Evolutionary conservation across 2,888 invertebrate species (phyloP), one percentile per base, ranked within the genome.

Genomic region (Cyclophora albipunctata): DNA sequence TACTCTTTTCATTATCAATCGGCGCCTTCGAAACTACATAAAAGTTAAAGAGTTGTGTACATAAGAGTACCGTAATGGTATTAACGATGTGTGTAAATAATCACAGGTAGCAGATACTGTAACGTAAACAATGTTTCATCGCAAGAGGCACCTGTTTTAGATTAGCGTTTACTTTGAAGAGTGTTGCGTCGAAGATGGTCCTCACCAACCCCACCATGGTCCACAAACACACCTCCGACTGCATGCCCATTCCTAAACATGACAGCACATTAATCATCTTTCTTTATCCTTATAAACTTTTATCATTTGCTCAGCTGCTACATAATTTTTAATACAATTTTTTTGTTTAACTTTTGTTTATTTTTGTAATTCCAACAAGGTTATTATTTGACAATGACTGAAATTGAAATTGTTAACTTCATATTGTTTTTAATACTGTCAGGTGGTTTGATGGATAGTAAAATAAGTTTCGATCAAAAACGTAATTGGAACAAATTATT

Each of bases 141-240:
- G 48, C 34, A 42, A 50, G 52, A 45, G 45, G 63, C 64, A 86
- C 88, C 85, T 90, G 86, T 66, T 88, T 85, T 54, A 91, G 73
- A 74, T 91, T 90, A 50, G 85, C 78, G 60, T 88, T 87, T 46
- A 91, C 81, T 74, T 88, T 85, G 66, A 90, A 89, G 52, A 90
- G 78, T 2, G 90, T 90, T 6, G 89, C 87, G 62, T 91, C 91
- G 57, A 90, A 89, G 48, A 90, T 85, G 1, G 89, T 89, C 46
- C 84, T 71, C 55, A 87, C 59, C 35, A 90, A 80, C 40, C 90
- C 90, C 45, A 90, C 58, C n/a, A 90, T 57, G 3, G 89, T 86
- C 81, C 90, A 84, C 49, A 90, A 58, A 55, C 90, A 81, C 2
- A 90, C 78, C 66, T 91, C 91, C 0, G 84, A 78, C 60, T 90